Conservation (phyloP, 2,888 invertebrate genomes). For the Tubulanus polymorphus region DNA sequence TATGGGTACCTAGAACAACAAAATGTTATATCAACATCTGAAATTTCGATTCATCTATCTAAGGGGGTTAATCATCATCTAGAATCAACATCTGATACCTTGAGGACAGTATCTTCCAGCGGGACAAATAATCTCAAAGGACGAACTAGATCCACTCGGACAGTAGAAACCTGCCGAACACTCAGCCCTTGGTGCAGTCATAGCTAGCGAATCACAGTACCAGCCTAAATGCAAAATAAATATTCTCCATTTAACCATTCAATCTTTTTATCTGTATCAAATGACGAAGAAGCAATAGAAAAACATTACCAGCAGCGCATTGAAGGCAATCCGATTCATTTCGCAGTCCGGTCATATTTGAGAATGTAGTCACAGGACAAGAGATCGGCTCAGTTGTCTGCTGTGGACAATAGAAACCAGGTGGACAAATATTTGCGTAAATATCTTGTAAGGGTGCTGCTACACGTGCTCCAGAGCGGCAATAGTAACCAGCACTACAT, state of each 20-base stretch:
- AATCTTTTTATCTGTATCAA: background rate
- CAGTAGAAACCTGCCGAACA: conserved; percentile 47
- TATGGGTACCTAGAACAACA: conserved; percentile 35
- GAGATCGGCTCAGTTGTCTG: conserved; percentile 35
- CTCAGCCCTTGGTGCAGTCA: conserved; percentile 32
- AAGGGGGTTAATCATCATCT: too few relatives aligned
- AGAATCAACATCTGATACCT: too few relatives aligned
- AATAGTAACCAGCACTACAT: conserved; percentile 40
- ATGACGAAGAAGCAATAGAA: background rate
- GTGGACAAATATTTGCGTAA: conserved; percentile 42
- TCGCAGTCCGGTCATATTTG: conserved; percentile 36
- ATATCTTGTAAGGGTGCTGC: conserved; percentile 36
- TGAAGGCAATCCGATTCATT: conserved; percentile 37
- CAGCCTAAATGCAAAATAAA: conserved; percentile 26
- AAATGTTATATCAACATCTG: too few relatives aligned
- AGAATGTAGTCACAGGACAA: conserved; percentile 41
- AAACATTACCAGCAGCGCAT: conserved; percentile 32
- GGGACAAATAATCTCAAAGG: conserved; percentile 36
- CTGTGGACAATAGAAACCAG: conserved; percentile 45
- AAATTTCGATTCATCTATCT: too few relatives aligned
- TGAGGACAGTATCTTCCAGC: conserved; percentile 42
- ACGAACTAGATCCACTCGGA: conserved; percentile 31
- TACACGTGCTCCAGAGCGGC: conserved; percentile 33
- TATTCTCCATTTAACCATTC: background rate
- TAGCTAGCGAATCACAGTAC: conserved; percentile 37